phyloP scores from a whole-genome alignment of 2,888 invertebrate genomes.

The Dynastes hyllus region DNA sequence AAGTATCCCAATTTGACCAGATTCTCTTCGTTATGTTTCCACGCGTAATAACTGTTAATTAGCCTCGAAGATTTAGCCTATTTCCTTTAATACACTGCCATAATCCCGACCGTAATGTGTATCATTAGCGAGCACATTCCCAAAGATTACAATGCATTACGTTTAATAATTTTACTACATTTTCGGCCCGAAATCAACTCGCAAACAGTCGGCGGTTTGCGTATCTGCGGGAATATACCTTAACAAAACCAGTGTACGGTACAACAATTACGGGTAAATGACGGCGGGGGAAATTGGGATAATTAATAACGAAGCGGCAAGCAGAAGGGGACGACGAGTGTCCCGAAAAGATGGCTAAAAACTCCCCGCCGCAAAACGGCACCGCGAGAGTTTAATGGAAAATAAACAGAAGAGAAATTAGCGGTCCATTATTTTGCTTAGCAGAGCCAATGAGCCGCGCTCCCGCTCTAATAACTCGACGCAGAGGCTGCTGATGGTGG shows the following conservation, averaged over 20 bases:
- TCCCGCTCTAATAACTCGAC: slow-evolving; percentile 2
- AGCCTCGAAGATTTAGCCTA: neutral
- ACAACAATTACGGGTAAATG: slow-evolving; percentile 26
- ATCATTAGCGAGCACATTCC: slow-evolving; percentile 25
- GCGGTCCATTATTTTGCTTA: slow-evolving; percentile 51
- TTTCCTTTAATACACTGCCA: slow-evolving; percentile 16
- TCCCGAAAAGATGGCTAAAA: slow-evolving; percentile 1
- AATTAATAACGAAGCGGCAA: slow-evolving; percentile 19
- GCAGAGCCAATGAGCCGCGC: slow-evolving; percentile 42
- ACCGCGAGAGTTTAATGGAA: slow-evolving; percentile 50
- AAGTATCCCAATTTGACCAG: neutral
- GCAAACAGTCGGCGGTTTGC: too few species aligned
- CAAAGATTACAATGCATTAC: slow-evolving; percentile 38
- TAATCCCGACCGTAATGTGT: slow-evolving; percentile 8
- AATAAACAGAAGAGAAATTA: slow-evolving; percentile 52
- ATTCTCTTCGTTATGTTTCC: neutral
- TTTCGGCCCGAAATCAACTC: slow-evolving; percentile 21
- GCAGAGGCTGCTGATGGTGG: neutral
- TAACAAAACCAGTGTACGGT: slow-evolving; percentile 24
- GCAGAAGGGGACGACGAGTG: neutral
- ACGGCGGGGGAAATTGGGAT: slow-evolving; percentile 26
- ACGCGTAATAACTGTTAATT: slow-evolving; percentile 8
- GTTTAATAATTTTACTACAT: slow-evolving; percentile 37
- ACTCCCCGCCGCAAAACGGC: slow-evolving; percentile 7
- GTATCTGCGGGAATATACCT: neutral